phyloP scores from a whole-genome alignment of 2,888 invertebrate species.

The Tillus elongatus region DNA sequence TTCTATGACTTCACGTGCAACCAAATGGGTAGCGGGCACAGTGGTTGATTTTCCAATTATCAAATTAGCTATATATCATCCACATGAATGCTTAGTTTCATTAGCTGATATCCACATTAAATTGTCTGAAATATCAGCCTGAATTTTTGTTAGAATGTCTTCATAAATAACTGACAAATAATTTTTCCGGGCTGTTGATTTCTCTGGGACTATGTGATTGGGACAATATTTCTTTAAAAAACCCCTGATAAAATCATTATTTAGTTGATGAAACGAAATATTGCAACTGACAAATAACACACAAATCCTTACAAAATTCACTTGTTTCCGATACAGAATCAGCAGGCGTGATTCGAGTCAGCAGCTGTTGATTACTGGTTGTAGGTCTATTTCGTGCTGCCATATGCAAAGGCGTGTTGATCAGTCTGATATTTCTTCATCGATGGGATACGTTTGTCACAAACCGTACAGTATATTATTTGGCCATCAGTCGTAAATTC shows the following conservation, averaged over 20 bases:
- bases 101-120: conserved; percentile 2
- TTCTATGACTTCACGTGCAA: conserved; percentile 1
- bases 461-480: too few relatives aligned
- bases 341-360: too few relatives aligned
- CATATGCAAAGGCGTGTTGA: too few relatives aligned
- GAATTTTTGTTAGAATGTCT: background rate
- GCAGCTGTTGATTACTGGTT: too few relatives aligned
- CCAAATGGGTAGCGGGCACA: conserved; percentile 3
- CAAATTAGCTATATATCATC: background rate
- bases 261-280: too few relatives aligned
- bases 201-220: conserved; percentile 2
- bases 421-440: too few relatives aligned
- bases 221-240: conserved; percentile 3
- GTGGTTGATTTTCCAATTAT: conserved; percentile 2
- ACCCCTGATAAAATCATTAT: background rate
- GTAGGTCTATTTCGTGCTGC: too few relatives aligned
- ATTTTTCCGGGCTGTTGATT: conserved; percentile 1
- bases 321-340: too few relatives aligned
- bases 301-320: too few relatives aligned
- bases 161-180: conserved; percentile 3
- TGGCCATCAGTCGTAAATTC: too few relatives aligned
- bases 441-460: too few relatives aligned
- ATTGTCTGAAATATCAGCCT: conserved; percentile 2
- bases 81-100: conserved; percentile 1
- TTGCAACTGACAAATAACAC: too few relatives aligned